phyloP scores from a whole-genome alignment of 2,797 vertebrate genomes.

The Poecilia picta region DNA sequence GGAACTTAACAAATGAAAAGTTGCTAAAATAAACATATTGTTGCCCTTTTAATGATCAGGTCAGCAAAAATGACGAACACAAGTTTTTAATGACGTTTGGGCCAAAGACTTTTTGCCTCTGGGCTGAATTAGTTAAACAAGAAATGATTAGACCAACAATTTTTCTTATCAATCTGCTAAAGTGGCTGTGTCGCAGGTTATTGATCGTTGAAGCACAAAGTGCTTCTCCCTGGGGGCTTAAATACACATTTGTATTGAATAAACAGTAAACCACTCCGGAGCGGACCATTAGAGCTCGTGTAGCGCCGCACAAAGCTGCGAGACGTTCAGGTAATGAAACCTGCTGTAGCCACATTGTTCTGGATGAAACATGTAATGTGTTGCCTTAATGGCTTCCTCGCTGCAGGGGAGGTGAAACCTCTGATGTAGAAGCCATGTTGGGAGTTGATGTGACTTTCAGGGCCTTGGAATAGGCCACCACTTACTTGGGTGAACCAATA shows the following conservation, averaged over 20 bases:
- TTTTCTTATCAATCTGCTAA: constrained; percentile 23
- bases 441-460: constrained; percentile 1
- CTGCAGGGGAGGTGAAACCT: constrained; percentile 39
- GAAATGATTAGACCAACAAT: background rate
- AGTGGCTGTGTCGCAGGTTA: constrained; percentile 12
- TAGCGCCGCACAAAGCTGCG: constrained; percentile 45
- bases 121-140: constrained; percentile 12
- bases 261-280: constrained; percentile 39
- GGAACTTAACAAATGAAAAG: background rate
- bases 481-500: constrained; percentile 13
- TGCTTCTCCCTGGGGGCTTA: background rate
- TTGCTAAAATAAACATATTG: background rate
- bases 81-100: background rate
- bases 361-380: constrained; percentile 47
- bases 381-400: constrained; percentile 45
- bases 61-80: constrained; percentile 7
- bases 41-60: background rate
- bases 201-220: constrained; percentile 27
- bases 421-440: constrained; percentile 3
- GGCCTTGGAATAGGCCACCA: constrained; percentile 22
- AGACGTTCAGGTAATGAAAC: constrained; percentile 46
- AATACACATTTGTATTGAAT: constrained; percentile 41
- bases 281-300: constrained; percentile 34
- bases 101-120: background rate
- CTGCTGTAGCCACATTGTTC: constrained; percentile 29